These are phyloP conservation scores for Papilio protenor DNA, from an alignment of 2,888 invertebrate species.

Conservation along the genomic window DNA sequence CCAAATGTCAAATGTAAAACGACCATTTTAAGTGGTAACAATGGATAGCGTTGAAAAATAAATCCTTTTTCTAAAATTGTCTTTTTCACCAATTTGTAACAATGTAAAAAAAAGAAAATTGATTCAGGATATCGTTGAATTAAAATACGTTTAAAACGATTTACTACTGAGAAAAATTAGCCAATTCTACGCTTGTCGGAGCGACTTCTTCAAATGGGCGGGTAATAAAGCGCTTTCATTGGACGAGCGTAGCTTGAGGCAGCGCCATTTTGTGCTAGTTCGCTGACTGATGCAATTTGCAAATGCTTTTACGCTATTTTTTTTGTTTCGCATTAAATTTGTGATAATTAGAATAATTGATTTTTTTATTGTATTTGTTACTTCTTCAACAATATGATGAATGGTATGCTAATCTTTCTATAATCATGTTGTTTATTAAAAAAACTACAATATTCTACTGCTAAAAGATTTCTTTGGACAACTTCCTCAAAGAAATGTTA, in stretches of 20 bases:
- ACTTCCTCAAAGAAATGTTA: not conserved
- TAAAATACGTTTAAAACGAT: not conserved
- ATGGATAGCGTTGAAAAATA: not conserved
- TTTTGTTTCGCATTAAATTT: constrained; percentile 34
- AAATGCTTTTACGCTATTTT: constrained; percentile 57
- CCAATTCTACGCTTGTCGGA: not conserved
- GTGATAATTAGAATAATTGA: not conserved
- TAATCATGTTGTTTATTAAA: not conserved
- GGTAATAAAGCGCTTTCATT: constrained; percentile 79
- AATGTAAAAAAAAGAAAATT: not conserved
- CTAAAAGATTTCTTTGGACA: not conserved
- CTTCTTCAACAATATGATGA: not conserved
- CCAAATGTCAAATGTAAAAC: constrained; percentile 34
- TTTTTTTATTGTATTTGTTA: not conserved
- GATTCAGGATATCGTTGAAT: not conserved
- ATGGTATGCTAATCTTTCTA: constrained; percentile 2
- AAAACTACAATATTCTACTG: not conserved
- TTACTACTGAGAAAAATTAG: not conserved
- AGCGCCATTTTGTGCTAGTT: constrained; percentile 80
- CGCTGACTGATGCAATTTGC: constrained; percentile 78
- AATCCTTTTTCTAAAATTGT: not conserved
- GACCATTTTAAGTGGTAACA: constrained; percentile 15
- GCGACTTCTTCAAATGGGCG: constrained; percentile 56
- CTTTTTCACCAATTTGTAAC: not conserved
- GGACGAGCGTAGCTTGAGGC: constrained; percentile 55